Conservation (phyloP, 2,113 vertebrate species). For the Sardina pilchardus region DNA sequence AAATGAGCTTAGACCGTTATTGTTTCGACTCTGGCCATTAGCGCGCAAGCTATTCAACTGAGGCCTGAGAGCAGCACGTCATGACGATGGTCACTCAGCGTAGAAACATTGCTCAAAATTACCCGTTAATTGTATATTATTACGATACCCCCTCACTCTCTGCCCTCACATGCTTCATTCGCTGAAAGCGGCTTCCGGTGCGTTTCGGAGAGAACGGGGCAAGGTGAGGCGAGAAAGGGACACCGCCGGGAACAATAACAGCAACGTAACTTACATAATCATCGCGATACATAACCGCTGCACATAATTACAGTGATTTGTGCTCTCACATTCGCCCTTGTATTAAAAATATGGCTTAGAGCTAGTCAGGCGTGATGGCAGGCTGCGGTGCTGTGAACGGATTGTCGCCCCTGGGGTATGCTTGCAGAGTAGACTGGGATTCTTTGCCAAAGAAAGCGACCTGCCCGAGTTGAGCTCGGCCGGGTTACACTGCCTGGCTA, state of each 20-base stretch:
- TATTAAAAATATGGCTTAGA: slow-evolving; percentile 71
- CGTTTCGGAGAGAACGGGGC: slow-evolving; percentile 45
- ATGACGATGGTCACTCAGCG: background rate
- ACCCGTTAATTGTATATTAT: slow-evolving; percentile 63
- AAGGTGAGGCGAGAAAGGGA: slow-evolving; percentile 48
- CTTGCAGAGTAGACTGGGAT: slow-evolving; percentile 61
- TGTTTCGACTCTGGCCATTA: background rate
- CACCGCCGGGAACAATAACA: slow-evolving; percentile 48
- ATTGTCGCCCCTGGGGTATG: slow-evolving; percentile 61
- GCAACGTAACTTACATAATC: slow-evolving; percentile 64
- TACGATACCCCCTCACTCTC: slow-evolving; percentile 51
- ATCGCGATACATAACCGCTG: slow-evolving; percentile 55
- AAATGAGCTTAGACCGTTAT: background rate
- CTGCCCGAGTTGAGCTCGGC: slow-evolving; percentile 42
- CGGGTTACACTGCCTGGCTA: slow-evolving; percentile 63
- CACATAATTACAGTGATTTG: slow-evolving; percentile 74
- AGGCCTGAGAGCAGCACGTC: background rate
- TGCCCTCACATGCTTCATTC: slow-evolving; percentile 55
- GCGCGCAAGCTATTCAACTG: background rate
- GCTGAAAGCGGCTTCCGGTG: slow-evolving; percentile 38
- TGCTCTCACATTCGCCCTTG: slow-evolving; percentile 64
- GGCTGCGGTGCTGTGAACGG: slow-evolving; percentile 59
- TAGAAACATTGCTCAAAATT: slow-evolving; percentile 57
- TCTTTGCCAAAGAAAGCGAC: slow-evolving; percentile 69
- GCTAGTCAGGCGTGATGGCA: slow-evolving; percentile 63